Evolutionary conservation across 2,888 invertebrate genomes (phyloP).

Genomic region (Metallyticus violacea): DNA sequence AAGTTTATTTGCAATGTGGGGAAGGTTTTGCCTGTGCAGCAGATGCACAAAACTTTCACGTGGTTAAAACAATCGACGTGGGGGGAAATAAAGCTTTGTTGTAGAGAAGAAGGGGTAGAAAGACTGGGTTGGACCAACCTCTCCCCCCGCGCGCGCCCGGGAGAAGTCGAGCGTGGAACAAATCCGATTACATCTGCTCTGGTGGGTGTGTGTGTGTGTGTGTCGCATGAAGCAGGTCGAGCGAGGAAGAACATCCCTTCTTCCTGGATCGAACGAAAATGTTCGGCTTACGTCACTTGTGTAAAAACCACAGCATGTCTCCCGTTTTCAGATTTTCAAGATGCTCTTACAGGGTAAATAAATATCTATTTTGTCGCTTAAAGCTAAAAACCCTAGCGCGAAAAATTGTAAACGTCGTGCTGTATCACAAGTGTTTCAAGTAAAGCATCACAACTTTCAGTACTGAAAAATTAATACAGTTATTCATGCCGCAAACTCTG

Average conservation of each 20-base stretch:
- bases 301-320: neutral
- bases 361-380: neutral
- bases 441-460: too few relatives aligned
- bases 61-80: neutral
- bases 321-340: neutral
- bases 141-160: too few relatives aligned
- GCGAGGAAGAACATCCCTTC: too few relatives aligned
- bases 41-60: neutral
- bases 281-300: neutral
- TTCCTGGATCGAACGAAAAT: neutral
- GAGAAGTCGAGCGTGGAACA: neutral
- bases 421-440: too few relatives aligned
- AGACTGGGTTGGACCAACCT: too few relatives aligned
- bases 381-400: neutral
- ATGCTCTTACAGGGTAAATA: neutral
- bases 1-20: neutral
- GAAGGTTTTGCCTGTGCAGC: neutral
- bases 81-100: too few relatives aligned
- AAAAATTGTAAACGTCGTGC: too few relatives aligned
- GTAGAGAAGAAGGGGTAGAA: neutral
- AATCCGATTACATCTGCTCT: neutral
- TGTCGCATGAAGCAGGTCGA: too few relatives aligned
- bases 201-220: neutral
- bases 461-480: too few relatives aligned
- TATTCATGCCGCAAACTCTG: too few relatives aligned